Conservation (phyloP, 2,888 invertebrate species). For the Cerastoderma edule region DNA sequence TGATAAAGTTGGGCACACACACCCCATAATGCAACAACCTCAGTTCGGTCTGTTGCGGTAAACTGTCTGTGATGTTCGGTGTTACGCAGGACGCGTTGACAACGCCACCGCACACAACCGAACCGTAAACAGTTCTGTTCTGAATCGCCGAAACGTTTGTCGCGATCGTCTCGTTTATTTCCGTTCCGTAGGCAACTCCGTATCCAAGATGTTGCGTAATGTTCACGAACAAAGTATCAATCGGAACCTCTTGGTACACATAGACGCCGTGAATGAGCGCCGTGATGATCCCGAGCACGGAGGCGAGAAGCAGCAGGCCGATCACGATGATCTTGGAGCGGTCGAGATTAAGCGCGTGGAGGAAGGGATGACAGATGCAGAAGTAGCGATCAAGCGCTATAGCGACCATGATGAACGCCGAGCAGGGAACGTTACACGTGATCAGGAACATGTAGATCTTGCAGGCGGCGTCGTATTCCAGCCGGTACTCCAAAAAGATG, state of each 20-base stretch:
- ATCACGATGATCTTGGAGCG: slow-evolving; percentile 66
- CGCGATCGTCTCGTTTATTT: neutral
- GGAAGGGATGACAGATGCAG: slow-evolving; percentile 80
- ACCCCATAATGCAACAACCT: slow-evolving; percentile 60
- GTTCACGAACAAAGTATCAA: neutral
- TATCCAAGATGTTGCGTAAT: neutral
- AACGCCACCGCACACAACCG: neutral
- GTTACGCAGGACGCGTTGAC: slow-evolving; percentile 1
- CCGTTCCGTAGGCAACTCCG: neutral
- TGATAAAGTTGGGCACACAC: slow-evolving; percentile 70
- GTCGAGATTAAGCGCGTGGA: slow-evolving; percentile 71
- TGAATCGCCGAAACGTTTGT: neutral
- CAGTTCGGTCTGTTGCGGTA: neutral
- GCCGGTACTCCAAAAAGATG: slow-evolving; percentile 67
- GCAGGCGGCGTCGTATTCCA: slow-evolving; percentile 72
- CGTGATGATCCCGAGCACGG: slow-evolving; percentile 69
- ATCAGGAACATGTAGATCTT: slow-evolving; percentile 80
- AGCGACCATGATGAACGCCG: slow-evolving; percentile 80
- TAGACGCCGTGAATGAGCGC: slow-evolving; percentile 69
- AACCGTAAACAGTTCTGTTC: too few relatives aligned
- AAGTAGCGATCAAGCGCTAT: slow-evolving; percentile 78
- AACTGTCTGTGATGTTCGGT: neutral
- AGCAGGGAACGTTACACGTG: slow-evolving; percentile 79
- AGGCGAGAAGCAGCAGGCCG: slow-evolving; percentile 60
- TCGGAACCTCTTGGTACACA: slow-evolving; percentile 2